Evolutionary conservation across 1,140 invertebrate species (phyloP), one percentile per base, ranked within the genome.

Genomic region (Drosophila melanica): DNA sequence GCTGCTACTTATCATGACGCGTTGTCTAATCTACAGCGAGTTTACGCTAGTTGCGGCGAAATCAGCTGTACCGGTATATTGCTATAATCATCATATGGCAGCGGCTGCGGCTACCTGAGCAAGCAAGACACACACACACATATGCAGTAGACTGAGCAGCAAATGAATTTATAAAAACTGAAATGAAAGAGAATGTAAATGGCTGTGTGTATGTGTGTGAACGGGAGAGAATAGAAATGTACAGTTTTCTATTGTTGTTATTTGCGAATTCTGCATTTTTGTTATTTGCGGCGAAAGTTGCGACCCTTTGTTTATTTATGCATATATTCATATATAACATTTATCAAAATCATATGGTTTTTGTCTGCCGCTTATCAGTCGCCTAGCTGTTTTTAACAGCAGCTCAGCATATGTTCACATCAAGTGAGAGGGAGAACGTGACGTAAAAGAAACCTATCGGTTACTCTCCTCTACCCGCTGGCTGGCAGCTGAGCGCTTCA

Each of bases 61-160:
- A 84, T 89, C 84, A 89, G 84, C 84, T 89, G 84, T 89, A 89
- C 84, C 85, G 84, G 84, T 84, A 80, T 69, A 78, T 67, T 80
- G 62, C 41, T 66, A 58, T 87, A 67, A 77, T 87, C 67, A 82
- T 87, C 84, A 87, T 81, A 87, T 87, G 84, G 65, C 63, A 66
- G 45, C 55, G 23, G n/a, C 47, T 12, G 23, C 16, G 18, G n/a
- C 64, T 79, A 68, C 78, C 76, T 86, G 69, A 63, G 39, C 48
- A 41, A 64, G 8, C n/a, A 50, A 45, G 30, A 33, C 41, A 58
- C 33, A 18, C 70, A 60, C 41, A 60, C 35, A 12, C 64, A 70
- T 41, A 63, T 9, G 33, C 33, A 35, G 33, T 1, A 57, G 30
- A 42, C 41, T 60, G 35, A 55, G 23, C 66, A 45, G 55, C 45